A percentile compares a stretch with the other conserved stretches of the same genome.
phyloP scores from a whole-genome alignment of 1,140 invertebrate genomes.

The Glossosoma conforme region DNA sequence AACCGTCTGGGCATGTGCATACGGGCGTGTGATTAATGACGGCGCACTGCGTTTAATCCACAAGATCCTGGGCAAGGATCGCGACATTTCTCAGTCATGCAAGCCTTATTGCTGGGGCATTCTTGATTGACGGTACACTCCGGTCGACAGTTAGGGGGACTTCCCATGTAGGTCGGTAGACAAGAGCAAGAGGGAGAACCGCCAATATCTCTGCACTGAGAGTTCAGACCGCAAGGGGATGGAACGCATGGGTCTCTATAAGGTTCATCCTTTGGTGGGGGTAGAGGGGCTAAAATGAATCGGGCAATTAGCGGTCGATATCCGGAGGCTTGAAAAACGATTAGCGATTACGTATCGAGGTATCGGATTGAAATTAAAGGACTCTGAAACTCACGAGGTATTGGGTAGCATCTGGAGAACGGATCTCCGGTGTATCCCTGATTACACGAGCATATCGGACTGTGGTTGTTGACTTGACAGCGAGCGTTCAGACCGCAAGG shows the following conservation, averaged over 20 bases:
- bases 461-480: conserved; percentile 66
- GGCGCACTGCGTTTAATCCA: conserved; percentile 59
- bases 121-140: conserved; percentile 74
- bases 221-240: conserved; percentile 67
- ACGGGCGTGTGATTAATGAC: conserved; percentile 73
- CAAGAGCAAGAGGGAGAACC: conserved; percentile 64
- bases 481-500: conserved; percentile 55
- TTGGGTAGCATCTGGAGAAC: conserved; percentile 45
- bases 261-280: conserved; percentile 36
- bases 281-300: conserved; percentile 39
- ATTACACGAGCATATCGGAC: conserved; percentile 68
- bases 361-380: conserved; percentile 63
- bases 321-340: conserved; percentile 71
- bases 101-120: conserved; percentile 63
- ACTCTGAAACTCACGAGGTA: conserved; percentile 59
- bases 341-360: conserved; percentile 47
- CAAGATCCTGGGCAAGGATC: conserved; percentile 70
- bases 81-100: conserved; percentile 64
- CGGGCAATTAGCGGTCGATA: conserved; percentile 26
- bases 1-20: conserved; percentile 59
- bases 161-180: conserved; percentile 58
- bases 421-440: conserved; percentile 64
- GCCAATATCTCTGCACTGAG: conserved; percentile 62
- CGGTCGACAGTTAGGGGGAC: conserved; percentile 66
- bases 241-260: conserved; percentile 63